These are phyloP conservation scores for Orbicella faveolata DNA, from an alignment of 64 coral and sea anemone species.

Conservation along the genomic window DNA sequence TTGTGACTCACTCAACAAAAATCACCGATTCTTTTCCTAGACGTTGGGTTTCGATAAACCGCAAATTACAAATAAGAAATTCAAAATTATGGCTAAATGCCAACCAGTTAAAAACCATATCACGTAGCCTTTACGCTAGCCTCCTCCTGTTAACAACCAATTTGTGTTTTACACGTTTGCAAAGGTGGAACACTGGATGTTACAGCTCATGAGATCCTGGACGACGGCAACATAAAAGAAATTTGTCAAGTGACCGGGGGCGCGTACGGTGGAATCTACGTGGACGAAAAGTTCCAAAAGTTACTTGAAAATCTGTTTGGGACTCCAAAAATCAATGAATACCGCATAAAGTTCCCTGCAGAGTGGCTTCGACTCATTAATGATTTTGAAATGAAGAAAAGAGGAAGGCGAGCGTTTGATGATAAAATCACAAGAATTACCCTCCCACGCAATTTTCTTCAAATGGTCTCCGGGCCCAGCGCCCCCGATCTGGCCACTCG, in stretches of 20 bases:
- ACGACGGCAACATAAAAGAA: not conserved
- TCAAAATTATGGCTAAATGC: too few relatives aligned
- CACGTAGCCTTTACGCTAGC: too few relatives aligned
- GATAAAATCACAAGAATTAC: not conserved
- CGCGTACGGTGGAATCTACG: not conserved
- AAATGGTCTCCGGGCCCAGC: not conserved
- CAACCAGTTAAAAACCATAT: too few relatives aligned
- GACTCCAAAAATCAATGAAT: not conserved
- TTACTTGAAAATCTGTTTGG: not conserved
- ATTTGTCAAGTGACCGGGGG: not conserved
- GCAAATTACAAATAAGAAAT: too few relatives aligned
- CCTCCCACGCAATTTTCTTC: not conserved
- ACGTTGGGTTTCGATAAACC: too few relatives aligned
- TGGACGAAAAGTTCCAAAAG: not conserved
- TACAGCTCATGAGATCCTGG: slow-evolving; percentile 1
- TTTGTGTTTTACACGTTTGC: not conserved
- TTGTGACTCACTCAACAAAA: too few relatives aligned
- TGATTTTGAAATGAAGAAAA: slow-evolving; percentile 27
- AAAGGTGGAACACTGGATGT: slow-evolving; percentile 20
- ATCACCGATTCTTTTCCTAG: too few relatives aligned
- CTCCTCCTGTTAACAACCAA: too few relatives aligned
- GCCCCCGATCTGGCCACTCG: not conserved
- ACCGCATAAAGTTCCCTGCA: not conserved
- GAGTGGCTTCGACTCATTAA: slow-evolving; percentile 9
- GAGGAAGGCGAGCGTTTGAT: slow-evolving; percentile 39